phyloP scores from a whole-genome alignment of 2,113 vertebrate species.

The Elachura formosa region DNA sequence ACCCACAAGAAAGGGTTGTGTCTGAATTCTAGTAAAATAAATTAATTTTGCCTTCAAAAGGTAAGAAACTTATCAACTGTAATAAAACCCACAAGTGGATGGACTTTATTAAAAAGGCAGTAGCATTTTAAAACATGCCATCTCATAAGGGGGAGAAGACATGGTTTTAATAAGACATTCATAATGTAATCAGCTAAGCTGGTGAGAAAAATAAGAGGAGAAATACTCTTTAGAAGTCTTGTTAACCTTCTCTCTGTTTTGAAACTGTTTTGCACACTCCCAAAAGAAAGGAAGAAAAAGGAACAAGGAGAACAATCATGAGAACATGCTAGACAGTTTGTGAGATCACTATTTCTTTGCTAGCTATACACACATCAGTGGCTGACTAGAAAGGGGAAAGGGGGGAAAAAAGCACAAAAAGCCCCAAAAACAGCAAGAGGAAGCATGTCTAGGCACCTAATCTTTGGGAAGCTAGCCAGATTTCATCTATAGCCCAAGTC shows the following conservation, averaged over 20 bases:
- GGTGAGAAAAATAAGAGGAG: not conserved
- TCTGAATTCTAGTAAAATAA: not conserved
- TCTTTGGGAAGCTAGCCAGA: conserved; percentile 73
- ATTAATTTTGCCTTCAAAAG: not conserved
- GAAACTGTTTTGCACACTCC: not conserved
- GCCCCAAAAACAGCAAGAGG: not conserved
- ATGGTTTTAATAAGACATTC: not conserved
- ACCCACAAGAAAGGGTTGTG: not conserved
- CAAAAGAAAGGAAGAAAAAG: not conserved
- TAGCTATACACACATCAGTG: conserved; percentile 66
- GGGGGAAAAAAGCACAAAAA: not conserved
- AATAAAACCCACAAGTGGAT: not conserved
- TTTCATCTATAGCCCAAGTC: conserved; percentile 66
- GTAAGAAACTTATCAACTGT: not conserved
- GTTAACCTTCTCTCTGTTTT: conserved; percentile 2
- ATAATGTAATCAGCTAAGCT: not conserved
- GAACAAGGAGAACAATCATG: conserved; percentile 28
- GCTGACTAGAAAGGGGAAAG: conserved; percentile 65
- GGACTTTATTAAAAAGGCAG: not conserved
- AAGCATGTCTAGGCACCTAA: conserved; percentile 57
- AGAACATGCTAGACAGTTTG: conserved; percentile 54
- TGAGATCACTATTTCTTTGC: conserved; percentile 40
- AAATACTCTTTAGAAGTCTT: not conserved
- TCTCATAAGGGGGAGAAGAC: not conserved
- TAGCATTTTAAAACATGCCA: not conserved